Base-by-base conservation (phyloP, 2,113 vertebrate genomes). In the Tragelaphus strepsiceros region DNA sequence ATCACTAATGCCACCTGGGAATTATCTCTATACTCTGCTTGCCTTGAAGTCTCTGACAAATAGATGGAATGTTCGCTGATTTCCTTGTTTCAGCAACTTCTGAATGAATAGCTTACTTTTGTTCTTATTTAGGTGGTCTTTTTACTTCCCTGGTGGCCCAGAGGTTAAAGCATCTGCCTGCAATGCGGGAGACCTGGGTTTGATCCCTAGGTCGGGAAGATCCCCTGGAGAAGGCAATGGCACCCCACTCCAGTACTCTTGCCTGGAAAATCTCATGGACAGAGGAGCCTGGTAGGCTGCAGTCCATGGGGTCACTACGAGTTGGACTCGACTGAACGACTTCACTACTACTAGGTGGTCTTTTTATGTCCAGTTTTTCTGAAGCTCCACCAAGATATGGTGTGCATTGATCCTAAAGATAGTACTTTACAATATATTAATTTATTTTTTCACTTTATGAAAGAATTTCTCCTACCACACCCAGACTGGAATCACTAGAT, bases 301-400 rank as follows among this genome's bases (percentile, higher is more conserved):
- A 35, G n/a, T 71, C n/a, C 5, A 22, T 22, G n/a, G 1, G 5
- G 19, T 71, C 0, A 0, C 64, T 35, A n/a, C n/a, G n/a, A 22
- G 17, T 71, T 2, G 0, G 64, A 35, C 17, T 35, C 0, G 0
- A 71, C 64, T 71, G n/a, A 71, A 17, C 5, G 1, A 71, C 17
- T 71, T 35, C n/a, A 35, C n/a, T 35, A 12, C 64, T 71, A 35
- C 64, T 71, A 21, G 19, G n/a, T 35, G 17, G 64, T 71, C 64
- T 22, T 71, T 81, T 59, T 43, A 82, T 90, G 59, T 43, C 7
- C 5, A 22, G 1, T 6, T 59, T 88, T 56, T 2, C 21, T 81
- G 49, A 58, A 7, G 2, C 0, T 58, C 14, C 28, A 49, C 3
- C 1, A 61, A 53, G 11, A 62, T 5, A 39, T 7, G 2, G 2